Conservation (phyloP, 2,113 vertebrate genomes). For the Taxidea taxus region DNA sequence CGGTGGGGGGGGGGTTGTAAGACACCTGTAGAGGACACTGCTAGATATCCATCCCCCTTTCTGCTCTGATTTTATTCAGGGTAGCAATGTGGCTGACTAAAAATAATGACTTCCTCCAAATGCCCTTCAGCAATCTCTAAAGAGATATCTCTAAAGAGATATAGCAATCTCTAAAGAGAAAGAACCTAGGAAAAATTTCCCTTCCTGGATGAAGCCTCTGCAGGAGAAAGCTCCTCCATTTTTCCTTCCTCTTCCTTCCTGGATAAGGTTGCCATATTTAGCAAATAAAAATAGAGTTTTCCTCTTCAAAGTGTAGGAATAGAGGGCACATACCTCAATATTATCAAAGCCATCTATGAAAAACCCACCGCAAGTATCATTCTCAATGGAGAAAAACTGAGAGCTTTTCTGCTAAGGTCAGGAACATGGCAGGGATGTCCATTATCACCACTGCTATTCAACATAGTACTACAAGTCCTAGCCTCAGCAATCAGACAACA, state of each 20-base stretch:
- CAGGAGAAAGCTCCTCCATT: neutral
- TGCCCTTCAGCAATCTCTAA: neutral
- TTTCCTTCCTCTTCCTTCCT: neutral
- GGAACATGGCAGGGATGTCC: too few species aligned
- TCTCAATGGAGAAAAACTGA: too few species aligned
- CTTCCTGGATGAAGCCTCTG: neutral
- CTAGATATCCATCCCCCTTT: neutral
- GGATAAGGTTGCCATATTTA: neutral
- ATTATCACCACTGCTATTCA: too few species aligned
- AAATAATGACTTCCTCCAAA: neutral
- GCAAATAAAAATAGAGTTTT: slow-evolving; percentile 1
- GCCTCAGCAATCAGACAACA: too few species aligned
- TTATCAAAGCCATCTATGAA: too few species aligned
- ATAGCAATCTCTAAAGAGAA: neutral
- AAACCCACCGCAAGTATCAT: too few species aligned
- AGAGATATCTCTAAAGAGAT: too few species aligned
- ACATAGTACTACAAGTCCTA: too few species aligned
- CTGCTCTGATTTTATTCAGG: neutral
- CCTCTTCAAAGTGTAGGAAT: too few species aligned
- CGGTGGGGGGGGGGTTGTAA: neutral
- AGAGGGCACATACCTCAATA: too few species aligned
- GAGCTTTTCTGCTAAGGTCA: too few species aligned
- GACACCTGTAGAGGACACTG: neutral
- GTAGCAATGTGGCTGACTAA: neutral
- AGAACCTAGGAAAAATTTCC: neutral